Evolutionary conservation across 1,140 invertebrate species (phyloP).

Genomic region (Heliconius himera): DNA sequence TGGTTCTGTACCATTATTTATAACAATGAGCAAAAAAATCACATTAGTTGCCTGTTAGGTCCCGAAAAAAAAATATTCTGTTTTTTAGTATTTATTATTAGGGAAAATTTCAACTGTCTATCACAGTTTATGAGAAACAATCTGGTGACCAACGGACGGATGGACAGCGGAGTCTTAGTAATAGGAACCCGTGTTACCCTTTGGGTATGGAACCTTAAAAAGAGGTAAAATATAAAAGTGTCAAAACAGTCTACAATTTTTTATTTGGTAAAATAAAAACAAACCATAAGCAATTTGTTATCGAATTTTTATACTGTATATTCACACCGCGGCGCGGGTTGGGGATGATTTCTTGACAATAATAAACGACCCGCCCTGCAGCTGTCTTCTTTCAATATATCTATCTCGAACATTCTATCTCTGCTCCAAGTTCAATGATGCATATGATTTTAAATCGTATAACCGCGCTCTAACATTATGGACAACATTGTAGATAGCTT

Average conservation of each 20-base stretch:
- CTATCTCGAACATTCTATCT: constrained; percentile 18
- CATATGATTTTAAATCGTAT: constrained; percentile 7
- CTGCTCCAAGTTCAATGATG: not conserved
- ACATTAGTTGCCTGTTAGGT: too few relatives aligned
- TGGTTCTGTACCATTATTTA: too few relatives aligned
- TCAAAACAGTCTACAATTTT: not conserved
- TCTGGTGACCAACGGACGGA: too few relatives aligned
- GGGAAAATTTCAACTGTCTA: too few relatives aligned
- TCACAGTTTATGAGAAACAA: too few relatives aligned
- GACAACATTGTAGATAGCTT: not conserved
- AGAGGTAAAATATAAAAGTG: too few relatives aligned
- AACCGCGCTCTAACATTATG: not conserved
- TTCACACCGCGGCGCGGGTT: not conserved
- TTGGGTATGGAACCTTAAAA: too few relatives aligned
- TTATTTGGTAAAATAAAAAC: not conserved
- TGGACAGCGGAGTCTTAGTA: too few relatives aligned
- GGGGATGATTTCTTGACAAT: constrained; percentile 4
- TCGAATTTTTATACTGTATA: not conserved
- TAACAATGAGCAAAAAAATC: too few relatives aligned
- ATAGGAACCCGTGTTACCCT: too few relatives aligned
- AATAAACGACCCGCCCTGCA: constrained; percentile 21
- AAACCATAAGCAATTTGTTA: not conserved
- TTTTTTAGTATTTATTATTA: too few relatives aligned
- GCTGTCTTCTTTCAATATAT: constrained; percentile 24
- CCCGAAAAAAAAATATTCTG: too few relatives aligned